Evolutionary conservation across 2,888 invertebrate genomes (phyloP).

Genomic region (Abscondita cerata): DNA sequence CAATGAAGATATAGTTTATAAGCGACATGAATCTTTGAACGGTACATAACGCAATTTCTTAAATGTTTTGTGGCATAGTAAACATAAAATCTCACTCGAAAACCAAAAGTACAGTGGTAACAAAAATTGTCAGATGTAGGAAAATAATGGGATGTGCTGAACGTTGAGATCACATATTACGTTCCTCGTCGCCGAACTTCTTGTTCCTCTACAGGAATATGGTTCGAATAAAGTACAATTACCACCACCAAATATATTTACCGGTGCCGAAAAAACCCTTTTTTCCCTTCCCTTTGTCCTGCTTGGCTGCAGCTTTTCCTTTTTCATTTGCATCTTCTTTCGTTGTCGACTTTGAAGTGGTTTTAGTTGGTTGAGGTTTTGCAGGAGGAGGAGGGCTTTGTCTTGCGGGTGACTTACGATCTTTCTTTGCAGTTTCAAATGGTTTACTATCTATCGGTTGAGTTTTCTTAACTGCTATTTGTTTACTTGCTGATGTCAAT

Average conservation of each 20-base stretch:
- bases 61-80: conserved; percentile 13
- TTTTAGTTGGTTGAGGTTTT: conserved; percentile 12
- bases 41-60: conserved; percentile 14
- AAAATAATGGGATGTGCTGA: conserved; percentile 33
- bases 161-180: conserved; percentile 42
- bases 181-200: conserved; percentile 47
- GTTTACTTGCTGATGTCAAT: conserved; percentile 48
- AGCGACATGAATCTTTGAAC: neutral
- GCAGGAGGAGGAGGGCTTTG: conserved; percentile 40
- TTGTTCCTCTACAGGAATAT: conserved; percentile 55
- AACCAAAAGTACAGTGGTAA: conserved; percentile 46
- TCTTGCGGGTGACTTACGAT: conserved; percentile 46
- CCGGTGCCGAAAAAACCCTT: conserved; percentile 87
- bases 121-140: conserved; percentile 34
- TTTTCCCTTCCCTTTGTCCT: conserved; percentile 66
- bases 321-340: conserved; percentile 47
- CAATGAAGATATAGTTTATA: neutral
- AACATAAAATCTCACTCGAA: conserved; percentile 45
- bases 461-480: conserved; percentile 34
- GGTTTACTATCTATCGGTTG: conserved; percentile 57
- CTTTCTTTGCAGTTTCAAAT: conserved; percentile 57
- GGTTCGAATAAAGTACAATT: conserved; percentile 50
- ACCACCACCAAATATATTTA: conserved; percentile 85
- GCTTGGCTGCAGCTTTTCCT: conserved; percentile 58
- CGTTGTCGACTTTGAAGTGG: conserved; percentile 11